Evolutionary conservation across 2,888 invertebrate species (phyloP).

Genomic region (Sminthurides aquaticus): DNA sequence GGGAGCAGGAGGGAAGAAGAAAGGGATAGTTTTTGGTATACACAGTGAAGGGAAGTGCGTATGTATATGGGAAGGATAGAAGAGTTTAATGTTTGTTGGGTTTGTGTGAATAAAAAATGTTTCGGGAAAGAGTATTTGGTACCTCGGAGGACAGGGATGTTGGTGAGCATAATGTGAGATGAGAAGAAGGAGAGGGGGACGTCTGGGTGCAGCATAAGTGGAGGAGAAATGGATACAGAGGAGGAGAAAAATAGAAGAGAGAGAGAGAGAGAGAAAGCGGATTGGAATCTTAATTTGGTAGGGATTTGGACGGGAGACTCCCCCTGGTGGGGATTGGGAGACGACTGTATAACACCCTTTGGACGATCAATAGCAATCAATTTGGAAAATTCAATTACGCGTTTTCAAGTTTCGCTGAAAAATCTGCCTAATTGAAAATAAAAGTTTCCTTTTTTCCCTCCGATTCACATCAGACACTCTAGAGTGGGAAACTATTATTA

Average conservation of each 20-base stretch:
- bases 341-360: constrained; percentile 17
- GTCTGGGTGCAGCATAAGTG: constrained; percentile 1
- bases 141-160: neutral
- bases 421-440: constrained; percentile 40
- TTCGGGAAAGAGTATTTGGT: neutral
- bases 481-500: constrained; percentile 5
- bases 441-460: constrained; percentile 36
- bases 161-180: neutral
- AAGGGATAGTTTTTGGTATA: too few relatives aligned
- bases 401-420: constrained; percentile 37
- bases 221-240: neutral
- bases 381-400: constrained; percentile 41
- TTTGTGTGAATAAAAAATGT: neutral
- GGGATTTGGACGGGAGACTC: constrained; percentile 19
- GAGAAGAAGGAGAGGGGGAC: constrained; percentile 9
- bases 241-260: neutral
- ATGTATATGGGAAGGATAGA: neutral
- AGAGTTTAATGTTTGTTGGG: neutral
- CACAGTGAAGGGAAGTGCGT: neutral
- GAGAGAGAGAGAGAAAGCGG: constrained; percentile 25
- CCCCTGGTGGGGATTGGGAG: constrained; percentile 20
- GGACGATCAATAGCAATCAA: constrained; percentile 36
- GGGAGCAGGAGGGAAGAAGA: neutral
- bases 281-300: constrained; percentile 35
- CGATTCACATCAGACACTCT: constrained; percentile 21